A percentile compares a stretch with the other conserved stretches of the same genome.
Conservation (phyloP, 2,888 invertebrate genomes). For the Eudasyphora cyanicolor region DNA sequence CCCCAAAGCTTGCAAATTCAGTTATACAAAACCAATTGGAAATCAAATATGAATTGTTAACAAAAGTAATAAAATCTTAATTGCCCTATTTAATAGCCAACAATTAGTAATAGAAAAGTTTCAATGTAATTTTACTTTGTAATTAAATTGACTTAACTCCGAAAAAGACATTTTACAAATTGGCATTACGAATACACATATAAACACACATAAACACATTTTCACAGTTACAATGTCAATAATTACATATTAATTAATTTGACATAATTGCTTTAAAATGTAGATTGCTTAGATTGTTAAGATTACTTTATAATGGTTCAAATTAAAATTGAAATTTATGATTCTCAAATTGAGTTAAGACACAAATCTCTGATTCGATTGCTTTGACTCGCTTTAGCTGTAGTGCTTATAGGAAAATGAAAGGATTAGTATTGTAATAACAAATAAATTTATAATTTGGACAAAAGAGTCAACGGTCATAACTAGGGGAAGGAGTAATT, state of each 20-base stretch:
- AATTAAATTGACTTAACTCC: slow-evolving; percentile 42
- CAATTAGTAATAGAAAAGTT: slow-evolving; percentile 9
- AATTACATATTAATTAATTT: slow-evolving; percentile 58
- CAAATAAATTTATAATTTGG: slow-evolving; percentile 6
- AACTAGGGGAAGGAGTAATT: neutral
- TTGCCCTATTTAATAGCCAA: neutral
- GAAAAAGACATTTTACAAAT: neutral
- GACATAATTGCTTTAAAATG: slow-evolving; percentile 52
- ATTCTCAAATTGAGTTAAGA: slow-evolving; percentile 31
- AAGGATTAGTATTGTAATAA: neutral
- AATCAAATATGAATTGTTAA: slow-evolving; percentile 23
- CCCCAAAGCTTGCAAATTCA: neutral
- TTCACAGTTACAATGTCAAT: slow-evolving; percentile 40
- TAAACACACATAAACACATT: too few species aligned
- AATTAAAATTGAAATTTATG: slow-evolving; percentile 48
- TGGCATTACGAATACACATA: neutral
- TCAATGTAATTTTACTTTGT: slow-evolving; percentile 15
- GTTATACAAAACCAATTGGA: neutral
- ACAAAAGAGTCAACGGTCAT: neutral
- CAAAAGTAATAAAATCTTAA: neutral
- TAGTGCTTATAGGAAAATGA: neutral
- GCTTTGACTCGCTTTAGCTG: neutral
- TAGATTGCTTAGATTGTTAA: slow-evolving; percentile 34
- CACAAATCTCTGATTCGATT: neutral
- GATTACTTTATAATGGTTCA: slow-evolving; percentile 7